These are phyloP conservation scores for Cynopterus sphinx DNA, from an alignment of 2,797 vertebrate species.

Conservation along the genomic window DNA sequence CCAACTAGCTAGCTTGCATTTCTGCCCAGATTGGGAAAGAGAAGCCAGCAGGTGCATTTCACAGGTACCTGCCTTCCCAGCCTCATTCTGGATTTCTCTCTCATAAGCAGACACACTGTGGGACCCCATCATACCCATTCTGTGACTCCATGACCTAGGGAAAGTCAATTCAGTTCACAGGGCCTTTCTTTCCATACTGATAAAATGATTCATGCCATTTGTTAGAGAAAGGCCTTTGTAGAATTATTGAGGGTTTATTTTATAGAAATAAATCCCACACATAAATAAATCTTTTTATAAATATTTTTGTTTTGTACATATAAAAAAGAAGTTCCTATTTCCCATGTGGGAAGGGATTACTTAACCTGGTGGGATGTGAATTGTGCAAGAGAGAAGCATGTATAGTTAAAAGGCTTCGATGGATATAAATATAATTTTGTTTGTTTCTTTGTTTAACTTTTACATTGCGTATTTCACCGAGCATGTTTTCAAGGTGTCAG, in stretches of 20 bases:
- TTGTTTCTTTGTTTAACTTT: too few relatives aligned
- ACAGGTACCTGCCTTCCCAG: neutral
- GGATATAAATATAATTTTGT: neutral
- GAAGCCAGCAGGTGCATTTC: neutral
- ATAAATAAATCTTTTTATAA: too few relatives aligned
- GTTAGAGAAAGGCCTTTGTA: neutral
- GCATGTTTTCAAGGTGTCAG: too few relatives aligned
- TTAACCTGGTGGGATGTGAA: neutral
- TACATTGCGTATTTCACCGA: too few relatives aligned
- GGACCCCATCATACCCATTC: too few relatives aligned
- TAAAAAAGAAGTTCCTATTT: neutral
- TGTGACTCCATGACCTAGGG: neutral
- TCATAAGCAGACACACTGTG: fast-evolving
- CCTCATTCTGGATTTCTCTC: too few relatives aligned
- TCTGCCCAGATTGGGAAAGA: neutral
- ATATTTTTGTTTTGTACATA: too few relatives aligned
- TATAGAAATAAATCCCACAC: neutral
- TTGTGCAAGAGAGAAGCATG: neutral
- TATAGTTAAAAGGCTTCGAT: neutral
- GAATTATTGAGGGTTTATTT: neutral
- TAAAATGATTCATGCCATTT: neutral
- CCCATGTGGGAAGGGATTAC: neutral
- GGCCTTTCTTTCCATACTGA: neutral
- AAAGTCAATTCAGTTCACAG: neutral
- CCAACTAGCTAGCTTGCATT: neutral